Conservation (phyloP, 1,140 invertebrate species). For the Tigriopus japonicus region DNA sequence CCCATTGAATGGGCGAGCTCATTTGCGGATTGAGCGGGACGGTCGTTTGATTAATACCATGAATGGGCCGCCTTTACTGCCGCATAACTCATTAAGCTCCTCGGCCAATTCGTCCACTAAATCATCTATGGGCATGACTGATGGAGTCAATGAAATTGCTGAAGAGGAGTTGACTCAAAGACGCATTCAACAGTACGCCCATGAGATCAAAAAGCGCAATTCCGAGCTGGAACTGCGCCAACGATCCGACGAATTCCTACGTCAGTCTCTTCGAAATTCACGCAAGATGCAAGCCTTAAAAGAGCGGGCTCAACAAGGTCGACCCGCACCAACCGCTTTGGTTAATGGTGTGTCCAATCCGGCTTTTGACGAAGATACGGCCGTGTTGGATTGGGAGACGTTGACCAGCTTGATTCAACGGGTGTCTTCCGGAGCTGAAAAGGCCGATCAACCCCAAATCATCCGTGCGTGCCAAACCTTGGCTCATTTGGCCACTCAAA, state of each 20-base stretch:
- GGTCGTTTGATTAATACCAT: constrained; percentile 34
- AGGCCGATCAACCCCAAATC: too few relatives aligned
- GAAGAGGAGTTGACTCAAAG: not conserved
- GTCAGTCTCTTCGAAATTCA: constrained; percentile 2
- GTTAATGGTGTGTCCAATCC: too few relatives aligned
- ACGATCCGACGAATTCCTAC: not conserved
- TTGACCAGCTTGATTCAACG: too few relatives aligned
- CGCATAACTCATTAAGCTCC: not conserved
- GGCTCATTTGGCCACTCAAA: too few relatives aligned
- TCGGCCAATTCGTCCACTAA: not conserved
- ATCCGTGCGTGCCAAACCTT: too few relatives aligned
- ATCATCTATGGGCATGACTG: too few relatives aligned
- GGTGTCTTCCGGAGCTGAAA: too few relatives aligned
- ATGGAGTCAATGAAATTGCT: too few relatives aligned
- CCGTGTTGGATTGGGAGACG: too few relatives aligned
- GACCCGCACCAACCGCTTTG: too few relatives aligned
- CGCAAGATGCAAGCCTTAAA: not conserved
- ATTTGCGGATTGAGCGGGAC: constrained; percentile 38
- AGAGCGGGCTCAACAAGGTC: not conserved
- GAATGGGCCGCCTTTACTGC: not conserved
- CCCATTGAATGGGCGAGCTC: constrained; percentile 41
- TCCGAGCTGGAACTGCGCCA: not conserved
- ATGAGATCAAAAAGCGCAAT: not conserved
- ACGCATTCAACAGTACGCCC: not conserved
- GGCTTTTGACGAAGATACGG: too few relatives aligned